phyloP scores from a whole-genome alignment of 2,113 vertebrate genomes.

The Campylorhamphus procurvoides region DNA sequence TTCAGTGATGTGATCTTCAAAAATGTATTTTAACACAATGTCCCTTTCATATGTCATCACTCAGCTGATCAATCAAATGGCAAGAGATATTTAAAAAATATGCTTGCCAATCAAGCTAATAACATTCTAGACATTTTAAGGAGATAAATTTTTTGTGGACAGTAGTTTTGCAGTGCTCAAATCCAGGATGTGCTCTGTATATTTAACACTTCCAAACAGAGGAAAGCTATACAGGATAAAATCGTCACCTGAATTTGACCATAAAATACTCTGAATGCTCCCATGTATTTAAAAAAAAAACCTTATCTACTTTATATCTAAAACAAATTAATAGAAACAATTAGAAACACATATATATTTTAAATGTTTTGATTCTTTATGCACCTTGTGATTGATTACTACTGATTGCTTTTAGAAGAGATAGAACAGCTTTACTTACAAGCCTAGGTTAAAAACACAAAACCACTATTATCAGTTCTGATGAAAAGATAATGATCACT shows the following conservation, averaged over 20 bases:
- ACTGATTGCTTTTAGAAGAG: constrained; percentile 30
- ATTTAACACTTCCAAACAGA: not conserved
- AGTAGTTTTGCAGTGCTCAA: not conserved
- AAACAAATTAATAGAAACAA: not conserved
- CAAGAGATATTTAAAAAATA: constrained; percentile 17
- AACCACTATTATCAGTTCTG: not conserved
- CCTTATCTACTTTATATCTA: not conserved
- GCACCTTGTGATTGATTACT: not conserved
- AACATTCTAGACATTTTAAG: not conserved
- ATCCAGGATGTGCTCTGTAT: not conserved
- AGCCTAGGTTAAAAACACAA: not conserved
- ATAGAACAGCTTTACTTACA: not conserved
- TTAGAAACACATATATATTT: not conserved
- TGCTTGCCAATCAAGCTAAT: constrained; percentile 22
- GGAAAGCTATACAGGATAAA: not conserved
- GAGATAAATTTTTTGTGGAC: not conserved
- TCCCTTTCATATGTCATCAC: constrained; percentile 14
- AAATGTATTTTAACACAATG: constrained; percentile 7
- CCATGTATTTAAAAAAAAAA: not conserved
- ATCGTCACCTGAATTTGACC: not conserved
- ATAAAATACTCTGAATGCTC: not conserved
- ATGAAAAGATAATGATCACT: not conserved
- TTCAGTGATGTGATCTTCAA: not conserved
- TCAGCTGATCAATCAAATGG: not conserved
- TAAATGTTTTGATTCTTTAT: not conserved